Base-by-base conservation (phyloP, 2,888 invertebrate genomes). In the Oligia latruncula region DNA sequence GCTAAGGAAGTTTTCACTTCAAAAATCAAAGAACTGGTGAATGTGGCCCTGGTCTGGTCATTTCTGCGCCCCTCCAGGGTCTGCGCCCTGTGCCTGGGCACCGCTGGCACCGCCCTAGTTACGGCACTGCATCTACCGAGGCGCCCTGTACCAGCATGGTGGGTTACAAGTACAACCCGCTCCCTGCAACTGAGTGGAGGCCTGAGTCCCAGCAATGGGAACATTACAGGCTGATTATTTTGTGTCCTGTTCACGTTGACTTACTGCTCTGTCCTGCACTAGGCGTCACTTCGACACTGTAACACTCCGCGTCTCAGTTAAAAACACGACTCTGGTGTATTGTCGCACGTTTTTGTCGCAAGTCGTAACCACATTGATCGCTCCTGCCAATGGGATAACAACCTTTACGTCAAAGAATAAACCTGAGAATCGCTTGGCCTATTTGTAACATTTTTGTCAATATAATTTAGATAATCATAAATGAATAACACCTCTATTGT, bases 311-410 rank as follows among this genome's bases (percentile, higher is more conserved):
- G 62, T 84, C 84, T 82, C 73, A 68, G 77, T 87, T 84, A 84
- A 86, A 85, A 83, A 80, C 77, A 79, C 74, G 75, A 68, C 81
- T 78, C 72, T 72, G 23, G 74, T 83, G 67, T 80, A 83, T 78
- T 80, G 82, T 85, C 71, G 77, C 71, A 75, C 66, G 75, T 87
- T 88, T 87, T 88, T 84, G 80, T 85, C 35, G 64, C 72, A 72
- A 86, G 55, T 86, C 55, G 52, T n/a, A 43, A 65, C 15, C 64
- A 55, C 72, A 74, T 46, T 72, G 17, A 43, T 9, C n/a, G 1
- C n/a, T 17, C 1, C 17, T n/a, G 43, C 6, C 67, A 76, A 35
- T 58, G 4, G 15, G 23, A 76, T 71, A 46, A 23, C 64, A 72
- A 58, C 70, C n/a, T 62, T 66, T 77, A 20, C 0, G 0, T 5